Base-by-base conservation (phyloP, 2,113 vertebrate genomes). In the Phasianus colchicus region DNA sequence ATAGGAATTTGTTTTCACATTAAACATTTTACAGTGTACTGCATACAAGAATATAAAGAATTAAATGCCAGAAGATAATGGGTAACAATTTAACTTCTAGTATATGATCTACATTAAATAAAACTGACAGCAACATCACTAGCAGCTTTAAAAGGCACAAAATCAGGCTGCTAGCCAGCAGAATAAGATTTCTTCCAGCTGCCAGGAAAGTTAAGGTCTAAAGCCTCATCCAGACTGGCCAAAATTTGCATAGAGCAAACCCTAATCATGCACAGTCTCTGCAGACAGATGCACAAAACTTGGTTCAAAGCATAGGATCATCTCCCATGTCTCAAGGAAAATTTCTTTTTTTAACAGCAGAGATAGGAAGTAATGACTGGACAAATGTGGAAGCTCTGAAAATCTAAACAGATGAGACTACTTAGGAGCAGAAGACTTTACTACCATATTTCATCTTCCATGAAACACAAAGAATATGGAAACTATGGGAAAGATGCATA, bases 1-100 rank as follows among this genome's bases (percentile, higher is more conserved):
- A 73, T 8, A n/a, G 24, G 38, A 82, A 76, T 84, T 84, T 90
- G 20, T 79, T 90, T 88, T 84, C 52, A 60, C 38, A 52, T 95
- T 60, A 94, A 91, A 83, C 57, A 57, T 83, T 92, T 83, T 74
- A 80, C 29, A 25, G 12, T 20, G 13, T 88, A 36, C 19, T 60
- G 80, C 65, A 81, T 27, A 67, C 14, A 74, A 66, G n/a, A 83
- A 88, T 60, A 64, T 57, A 42, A 25, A 78, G 78, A 86, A 92
- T 75, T 69, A 88, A 92, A 60, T 82, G 21, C 3, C 1, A 2
- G 78, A 86, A 85, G 34, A 79, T 40, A 4, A 73, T 48, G n/a
- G 74, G 11, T 78, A 90, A 88, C 67, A 15, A 93, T 87, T 87
- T 72, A 40, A 76, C 34, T 58, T 92, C 70, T 69, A 36, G 20